These are phyloP conservation scores for Hyles lineata DNA, from an alignment of 2,888 invertebrate genomes.

Conservation along the genomic window DNA sequence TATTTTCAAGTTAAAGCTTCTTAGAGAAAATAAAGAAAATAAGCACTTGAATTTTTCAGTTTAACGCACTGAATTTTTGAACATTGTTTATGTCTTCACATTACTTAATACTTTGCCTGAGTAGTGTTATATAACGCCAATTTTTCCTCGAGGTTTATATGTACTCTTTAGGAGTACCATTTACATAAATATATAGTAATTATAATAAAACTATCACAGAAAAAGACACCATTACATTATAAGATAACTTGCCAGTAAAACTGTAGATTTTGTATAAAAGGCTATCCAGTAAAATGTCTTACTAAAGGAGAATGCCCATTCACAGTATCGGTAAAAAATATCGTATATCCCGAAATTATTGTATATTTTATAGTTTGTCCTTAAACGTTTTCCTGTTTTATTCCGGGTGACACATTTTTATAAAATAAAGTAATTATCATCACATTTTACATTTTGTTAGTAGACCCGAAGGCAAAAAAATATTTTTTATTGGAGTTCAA, in stretches of 20 bases:
- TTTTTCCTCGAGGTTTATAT: neutral
- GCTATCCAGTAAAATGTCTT: constrained; percentile 13
- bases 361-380: too few relatives aligned
- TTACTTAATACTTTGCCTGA: neutral
- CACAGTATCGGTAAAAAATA: too few relatives aligned
- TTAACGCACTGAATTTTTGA: neutral
- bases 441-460: too few relatives aligned
- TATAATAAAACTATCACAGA: neutral
- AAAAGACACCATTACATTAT: neutral
- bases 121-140: neutral
- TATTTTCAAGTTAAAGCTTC: neutral
- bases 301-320: too few relatives aligned
- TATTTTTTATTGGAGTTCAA: too few relatives aligned
- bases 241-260: neutral
- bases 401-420: too few relatives aligned
- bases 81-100: neutral
- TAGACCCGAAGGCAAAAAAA: too few relatives aligned
- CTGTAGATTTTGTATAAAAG: neutral
- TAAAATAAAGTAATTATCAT: too few relatives aligned
- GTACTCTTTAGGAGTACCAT: neutral
- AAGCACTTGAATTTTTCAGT: neutral
- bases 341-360: too few relatives aligned
- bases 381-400: too few relatives aligned
- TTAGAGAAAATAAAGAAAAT: neutral
- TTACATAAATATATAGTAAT: neutral